Conservation (phyloP, 2,797 vertebrate genomes). For the Phoebastria nigripes region DNA sequence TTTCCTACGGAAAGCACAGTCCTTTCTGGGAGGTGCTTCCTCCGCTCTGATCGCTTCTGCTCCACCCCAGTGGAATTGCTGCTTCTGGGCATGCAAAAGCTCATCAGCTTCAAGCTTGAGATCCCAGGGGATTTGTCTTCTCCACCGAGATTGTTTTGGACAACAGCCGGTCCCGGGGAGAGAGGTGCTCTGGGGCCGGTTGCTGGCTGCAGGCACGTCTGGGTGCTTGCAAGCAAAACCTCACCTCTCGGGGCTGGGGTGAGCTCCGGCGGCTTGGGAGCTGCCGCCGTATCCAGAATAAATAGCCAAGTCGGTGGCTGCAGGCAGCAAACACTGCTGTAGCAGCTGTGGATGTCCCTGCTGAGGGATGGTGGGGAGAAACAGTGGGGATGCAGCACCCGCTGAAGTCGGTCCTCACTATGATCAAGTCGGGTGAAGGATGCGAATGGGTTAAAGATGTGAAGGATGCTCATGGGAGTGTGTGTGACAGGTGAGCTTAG, state of each 20-base stretch:
- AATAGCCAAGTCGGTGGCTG: neutral
- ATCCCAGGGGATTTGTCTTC: neutral
- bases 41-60: neutral
- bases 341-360: neutral
- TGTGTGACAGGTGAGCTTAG: fast-evolving
- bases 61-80: neutral
- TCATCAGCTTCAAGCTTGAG: neutral
- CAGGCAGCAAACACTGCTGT: neutral
- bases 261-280: neutral
- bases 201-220: neutral
- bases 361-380: neutral
- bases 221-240: neutral
- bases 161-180: fast-evolving
- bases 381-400: neutral
- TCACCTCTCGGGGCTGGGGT: neutral
- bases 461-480: neutral
- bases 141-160: neutral
- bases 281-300: neutral
- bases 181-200: neutral
- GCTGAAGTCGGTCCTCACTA: neutral
- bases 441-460: neutral
- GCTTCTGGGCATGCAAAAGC: neutral
- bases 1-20: neutral
- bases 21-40: neutral
- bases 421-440: neutral